Base-by-base conservation (phyloP, 2,797 vertebrate species). In the Antennarius maculatus region DNA sequence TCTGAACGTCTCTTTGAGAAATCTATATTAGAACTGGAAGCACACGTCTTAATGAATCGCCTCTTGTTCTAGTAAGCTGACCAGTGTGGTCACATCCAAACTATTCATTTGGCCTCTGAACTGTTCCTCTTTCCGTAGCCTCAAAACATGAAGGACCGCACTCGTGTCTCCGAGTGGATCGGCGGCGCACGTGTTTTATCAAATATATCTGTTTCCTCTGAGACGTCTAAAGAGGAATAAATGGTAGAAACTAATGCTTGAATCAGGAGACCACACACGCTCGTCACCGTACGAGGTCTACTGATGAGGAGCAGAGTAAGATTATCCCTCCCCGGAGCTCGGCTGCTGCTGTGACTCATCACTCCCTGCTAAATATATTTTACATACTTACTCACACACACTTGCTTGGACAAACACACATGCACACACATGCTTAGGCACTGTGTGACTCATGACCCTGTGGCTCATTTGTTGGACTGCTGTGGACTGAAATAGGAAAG, bases 301-400 rank as follows among this genome's bases (percentile, higher is more conserved):
- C 79, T 71, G 78, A 84, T 65, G 61, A 86, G 78, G 76, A 41
- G 76, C 69, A 46, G 56, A 85, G 85, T 66, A 87, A 88, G 81
- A 85, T 87, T 86, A 91, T 88, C 81, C 85, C 69, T 79, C 80
- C 82, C 80, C 74, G 65, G 73, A 90, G 83, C 81, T 82, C 80
- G 81, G 76, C 56, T 90, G 82, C 86, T 85, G 83, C 83, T 85
- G 69, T 92, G 92, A 93, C 81, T 94, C 91, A 91, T 74, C 74
- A 61, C 76, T 73, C 79, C 54, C 54, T 86, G 86, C 89, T 93
- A 92, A 92, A 92, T 90, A 92, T 92, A 92, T 77, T 84, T 81
- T 73, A 81, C 84, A 83, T 82, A 84, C 88, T 77, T 69, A 82
- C 81, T 66, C 10, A 66, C 67, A 65, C 69, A 51, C 73, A 66